Base-by-base conservation (phyloP, 2,797 vertebrate genomes). In the Chaetodon trifasciatus region DNA sequence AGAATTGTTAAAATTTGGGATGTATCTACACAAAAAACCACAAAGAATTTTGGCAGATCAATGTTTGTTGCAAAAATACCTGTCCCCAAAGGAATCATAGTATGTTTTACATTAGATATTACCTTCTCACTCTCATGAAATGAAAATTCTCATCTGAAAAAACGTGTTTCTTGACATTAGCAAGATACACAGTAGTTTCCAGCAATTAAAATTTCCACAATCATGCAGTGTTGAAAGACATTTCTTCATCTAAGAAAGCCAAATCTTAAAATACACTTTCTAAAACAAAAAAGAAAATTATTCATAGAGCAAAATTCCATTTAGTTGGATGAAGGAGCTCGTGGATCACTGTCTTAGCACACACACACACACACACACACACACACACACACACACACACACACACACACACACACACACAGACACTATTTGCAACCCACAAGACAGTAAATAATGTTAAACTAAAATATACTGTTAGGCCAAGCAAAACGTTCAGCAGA, bases 401-500 rank as follows among this genome's bases (percentile, higher is more conserved):
- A 32, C 28, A 32, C 28, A 32, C 28, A 32, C 28, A 32, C 28
- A 32, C 28, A 32, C 28, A 32, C 28, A 32, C 28, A 32, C 28
- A 32, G 0, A 32, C 28, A 32, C 28, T 3, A 32, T 32, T 32
- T 32, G 28, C 28, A 32, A 32, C 28, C 28, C 28, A 4, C 28
- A 32, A 32, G 28, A 64, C 2, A 62, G 21, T 39, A 16, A 35
- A 75, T 52, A 24, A 24, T 67, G 10, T 67, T n/a, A 6, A 61
- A 28, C 58, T 24, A 46, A 68, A 75, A 12, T 23, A 28, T 16
- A 35, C 74, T 60, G 17, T 50, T n/a, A n/a, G 39, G 17, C 12
- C 15, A 73, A 23, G 46, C 44, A 56, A 72, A 72, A 46, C 19
- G n/a, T 56, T 17, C 17, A 65, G 42, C 39, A 70, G 24, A 40